Conservation (phyloP, 2,113 vertebrate genomes). For the Pomatostomus ruficeps region DNA sequence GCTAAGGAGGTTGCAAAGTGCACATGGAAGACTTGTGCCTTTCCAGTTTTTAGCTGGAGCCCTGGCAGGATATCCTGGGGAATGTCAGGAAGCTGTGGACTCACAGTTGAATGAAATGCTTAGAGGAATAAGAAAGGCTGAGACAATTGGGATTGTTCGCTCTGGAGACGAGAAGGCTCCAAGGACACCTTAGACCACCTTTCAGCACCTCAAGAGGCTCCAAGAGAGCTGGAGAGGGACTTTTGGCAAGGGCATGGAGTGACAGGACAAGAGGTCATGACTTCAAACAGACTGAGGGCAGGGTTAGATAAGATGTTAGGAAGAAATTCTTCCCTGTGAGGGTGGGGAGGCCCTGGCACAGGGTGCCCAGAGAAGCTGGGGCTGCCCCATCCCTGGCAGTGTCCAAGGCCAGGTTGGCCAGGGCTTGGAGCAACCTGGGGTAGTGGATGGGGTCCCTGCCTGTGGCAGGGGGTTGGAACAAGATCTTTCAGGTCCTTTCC, state of each 20-base stretch:
- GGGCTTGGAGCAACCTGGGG: background rate
- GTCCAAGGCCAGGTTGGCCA: rapidly evolving
- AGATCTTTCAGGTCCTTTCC: background rate
- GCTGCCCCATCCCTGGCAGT: background rate
- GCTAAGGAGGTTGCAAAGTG: background rate
- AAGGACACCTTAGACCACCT: background rate
- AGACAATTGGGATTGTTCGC: background rate
- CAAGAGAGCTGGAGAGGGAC: background rate
- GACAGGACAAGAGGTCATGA: background rate
- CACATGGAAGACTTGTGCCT: rapidly evolving
- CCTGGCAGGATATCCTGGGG: background rate
- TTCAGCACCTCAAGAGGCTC: background rate
- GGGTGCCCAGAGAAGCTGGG: background rate
- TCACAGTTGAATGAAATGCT: background rate
- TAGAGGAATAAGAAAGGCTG: background rate
- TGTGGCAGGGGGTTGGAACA: background rate
- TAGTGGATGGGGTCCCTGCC: background rate
- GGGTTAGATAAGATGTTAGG: background rate
- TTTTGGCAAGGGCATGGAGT: background rate
- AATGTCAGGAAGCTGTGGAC: background rate
- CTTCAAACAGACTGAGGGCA: background rate
- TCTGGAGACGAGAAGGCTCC: background rate
- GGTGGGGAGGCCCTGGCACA: background rate
- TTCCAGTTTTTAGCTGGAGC: background rate
- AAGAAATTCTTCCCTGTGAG: background rate